phyloP scores from a whole-genome alignment of 2,113 vertebrate species.

The Corythornis madagascariensis region DNA sequence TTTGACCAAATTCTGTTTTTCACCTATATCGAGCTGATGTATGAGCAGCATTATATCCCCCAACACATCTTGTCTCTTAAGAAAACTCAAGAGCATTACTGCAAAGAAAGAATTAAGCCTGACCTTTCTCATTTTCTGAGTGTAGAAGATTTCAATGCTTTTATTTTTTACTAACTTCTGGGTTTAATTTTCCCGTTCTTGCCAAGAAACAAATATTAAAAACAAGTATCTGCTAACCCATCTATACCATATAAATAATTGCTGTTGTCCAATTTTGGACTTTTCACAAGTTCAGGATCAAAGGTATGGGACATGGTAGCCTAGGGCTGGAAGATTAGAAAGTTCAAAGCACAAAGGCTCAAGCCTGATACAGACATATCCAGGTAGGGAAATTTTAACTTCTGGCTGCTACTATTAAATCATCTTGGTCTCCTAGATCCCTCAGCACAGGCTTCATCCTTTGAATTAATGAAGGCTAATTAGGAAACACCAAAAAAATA shows the following conservation, averaged over 20 bases:
- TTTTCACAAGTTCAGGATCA: background rate
- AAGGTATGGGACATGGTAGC: background rate
- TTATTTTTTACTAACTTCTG: background rate
- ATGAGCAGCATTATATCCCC: background rate
- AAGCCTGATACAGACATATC: background rate
- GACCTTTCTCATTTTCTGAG: background rate
- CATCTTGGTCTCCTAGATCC: background rate
- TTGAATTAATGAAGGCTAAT: background rate
- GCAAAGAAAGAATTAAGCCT: background rate
- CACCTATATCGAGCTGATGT: background rate
- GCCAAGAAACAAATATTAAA: background rate
- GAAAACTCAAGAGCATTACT: background rate
- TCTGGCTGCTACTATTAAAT: background rate
- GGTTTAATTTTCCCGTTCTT: background rate
- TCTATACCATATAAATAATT: background rate
- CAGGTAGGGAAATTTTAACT: background rate
- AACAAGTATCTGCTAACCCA: background rate
- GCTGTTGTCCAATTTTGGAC: background rate
- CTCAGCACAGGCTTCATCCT: background rate
- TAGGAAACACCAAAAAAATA: background rate
- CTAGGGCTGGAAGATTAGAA: background rate
- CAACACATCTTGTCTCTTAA: background rate
- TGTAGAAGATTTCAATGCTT: background rate
- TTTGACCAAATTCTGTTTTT: background rate
- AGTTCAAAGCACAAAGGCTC: background rate